phyloP scores from a whole-genome alignment of 2,888 invertebrate genomes.

The Tyria jacobaeae region DNA sequence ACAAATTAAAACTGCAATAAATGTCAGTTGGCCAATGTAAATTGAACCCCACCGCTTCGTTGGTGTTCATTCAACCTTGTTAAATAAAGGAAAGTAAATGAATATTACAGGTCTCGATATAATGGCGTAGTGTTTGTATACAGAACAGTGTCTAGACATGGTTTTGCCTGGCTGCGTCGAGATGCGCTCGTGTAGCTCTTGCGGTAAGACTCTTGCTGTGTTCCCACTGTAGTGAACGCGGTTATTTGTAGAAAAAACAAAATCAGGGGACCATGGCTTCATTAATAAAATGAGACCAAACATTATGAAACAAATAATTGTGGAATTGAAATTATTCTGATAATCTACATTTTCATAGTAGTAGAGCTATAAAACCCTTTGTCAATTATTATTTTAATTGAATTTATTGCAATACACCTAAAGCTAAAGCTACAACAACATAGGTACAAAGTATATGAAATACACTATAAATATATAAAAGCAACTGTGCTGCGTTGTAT shows the following conservation, averaged over 20 bases:
- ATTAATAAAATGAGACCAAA: conserved; percentile 41
- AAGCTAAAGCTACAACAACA: not conserved
- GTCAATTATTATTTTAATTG: too few relatives aligned
- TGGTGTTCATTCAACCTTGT: conserved; percentile 51
- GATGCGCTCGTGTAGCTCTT: conserved; percentile 63
- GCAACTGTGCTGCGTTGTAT: conserved; percentile 8
- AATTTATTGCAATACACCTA: too few relatives aligned
- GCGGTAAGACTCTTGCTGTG: conserved; percentile 77
- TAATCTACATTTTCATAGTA: conserved; percentile 1
- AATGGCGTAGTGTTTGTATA: conserved; percentile 66
- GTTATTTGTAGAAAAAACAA: conserved; percentile 59
- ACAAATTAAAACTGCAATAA: conserved; percentile 64
- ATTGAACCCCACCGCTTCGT: conserved; percentile 48
- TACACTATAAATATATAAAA: too few relatives aligned
- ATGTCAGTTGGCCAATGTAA: conserved; percentile 56
- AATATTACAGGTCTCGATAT: conserved; percentile 65
- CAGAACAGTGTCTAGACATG: conserved; percentile 76
- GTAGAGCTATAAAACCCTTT: too few relatives aligned
- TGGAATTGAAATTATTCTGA: conserved; percentile 2
- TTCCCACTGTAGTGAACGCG: conserved; percentile 74
- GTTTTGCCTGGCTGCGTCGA: conserved; percentile 75
- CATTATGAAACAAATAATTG: conserved; percentile 19
- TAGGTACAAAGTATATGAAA: not conserved
- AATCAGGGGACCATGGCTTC: conserved; percentile 61
- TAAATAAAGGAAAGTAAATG: conserved; percentile 63